Conservation (phyloP, 1,140 invertebrate species). For the Heliconius nattereri region DNA sequence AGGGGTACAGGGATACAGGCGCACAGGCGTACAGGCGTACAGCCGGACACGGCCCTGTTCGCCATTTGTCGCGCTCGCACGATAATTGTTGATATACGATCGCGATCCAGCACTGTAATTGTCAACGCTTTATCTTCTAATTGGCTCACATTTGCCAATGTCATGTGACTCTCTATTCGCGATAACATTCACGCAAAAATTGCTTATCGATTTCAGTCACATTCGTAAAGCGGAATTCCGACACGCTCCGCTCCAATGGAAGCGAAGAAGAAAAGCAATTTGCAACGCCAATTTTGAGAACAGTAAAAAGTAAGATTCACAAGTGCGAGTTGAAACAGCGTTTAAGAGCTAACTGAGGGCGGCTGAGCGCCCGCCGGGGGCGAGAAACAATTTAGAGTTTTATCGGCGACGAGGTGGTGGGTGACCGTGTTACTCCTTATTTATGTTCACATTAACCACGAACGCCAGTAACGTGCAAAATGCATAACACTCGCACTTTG, state of each 20-base stretch:
- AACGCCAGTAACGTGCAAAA: constrained; percentile 60
- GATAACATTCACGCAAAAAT: constrained; percentile 61
- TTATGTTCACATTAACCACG: constrained; percentile 72
- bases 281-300: constrained; percentile 74
- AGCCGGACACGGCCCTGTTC: constrained; percentile 39
- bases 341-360: constrained; percentile 79
- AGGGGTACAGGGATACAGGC: constrained; percentile 4
- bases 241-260: constrained; percentile 41
- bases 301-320: constrained; percentile 79
- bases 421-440: constrained; percentile 72
- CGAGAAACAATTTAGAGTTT: constrained; percentile 80
- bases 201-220: constrained; percentile 50
- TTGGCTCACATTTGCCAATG: constrained; percentile 80
- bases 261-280: constrained; percentile 68
- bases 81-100: constrained; percentile 81
- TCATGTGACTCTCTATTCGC: constrained; percentile 64
- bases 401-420: constrained; percentile 67
- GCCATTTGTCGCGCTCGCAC: constrained; percentile 77
- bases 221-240: constrained; percentile 36
- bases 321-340: constrained; percentile 79
- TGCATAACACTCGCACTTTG: constrained; percentile 41
- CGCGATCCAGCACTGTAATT: constrained; percentile 77
- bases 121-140: constrained; percentile 81
- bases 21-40: no score
- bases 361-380: constrained; percentile 67